Conservation (phyloP, 2,888 invertebrate genomes). For the Tortricodes alternella region DNA sequence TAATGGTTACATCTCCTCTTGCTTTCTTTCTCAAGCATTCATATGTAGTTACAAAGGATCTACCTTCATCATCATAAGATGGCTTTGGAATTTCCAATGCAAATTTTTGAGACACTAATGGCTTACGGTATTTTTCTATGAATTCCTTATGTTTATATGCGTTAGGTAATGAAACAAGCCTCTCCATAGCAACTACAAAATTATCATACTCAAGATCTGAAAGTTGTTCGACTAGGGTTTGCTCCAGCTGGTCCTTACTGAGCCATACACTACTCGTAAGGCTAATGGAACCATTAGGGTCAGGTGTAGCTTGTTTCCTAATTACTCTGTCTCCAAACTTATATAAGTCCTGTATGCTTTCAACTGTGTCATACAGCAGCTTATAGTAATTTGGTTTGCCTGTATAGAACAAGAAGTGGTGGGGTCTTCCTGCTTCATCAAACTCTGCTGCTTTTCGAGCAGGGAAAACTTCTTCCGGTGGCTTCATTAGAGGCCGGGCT, state of each 20-base stretch:
- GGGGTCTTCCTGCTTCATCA: constrained; percentile 94
- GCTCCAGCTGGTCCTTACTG: constrained; percentile 85
- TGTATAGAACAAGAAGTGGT: constrained; percentile 96
- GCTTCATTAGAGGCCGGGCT: constrained; percentile 95
- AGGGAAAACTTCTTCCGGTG: constrained; percentile 94
- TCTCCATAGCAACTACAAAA: constrained; percentile 88
- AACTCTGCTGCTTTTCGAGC: constrained; percentile 94
- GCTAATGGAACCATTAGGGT: constrained; percentile 81
- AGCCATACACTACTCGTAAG: constrained; percentile 81
- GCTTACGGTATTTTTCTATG: constrained; percentile 86
- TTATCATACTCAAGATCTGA: constrained; percentile 87
- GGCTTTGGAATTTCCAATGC: constrained; percentile 86
- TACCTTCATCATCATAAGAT: constrained; percentile 86
- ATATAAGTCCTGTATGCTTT: constrained; percentile 85
- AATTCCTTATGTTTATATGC: constrained; percentile 87
- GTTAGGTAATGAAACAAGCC: constrained; percentile 87
- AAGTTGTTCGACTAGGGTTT: constrained; percentile 85
- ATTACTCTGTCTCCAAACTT: constrained; percentile 88
- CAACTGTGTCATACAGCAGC: constrained; percentile 89
- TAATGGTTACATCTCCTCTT: constrained; percentile 90
- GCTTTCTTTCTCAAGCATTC: constrained; percentile 88
- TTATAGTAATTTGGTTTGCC: constrained; percentile 92
- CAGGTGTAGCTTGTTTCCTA: constrained; percentile 83
- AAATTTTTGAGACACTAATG: constrained; percentile 82
- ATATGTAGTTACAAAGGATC: constrained; percentile 87